A percentile compares a stretch with the other conserved stretches of the same genome.
Conservation (phyloP, 2,888 invertebrate species). For the Eubasilissa splendida region DNA sequence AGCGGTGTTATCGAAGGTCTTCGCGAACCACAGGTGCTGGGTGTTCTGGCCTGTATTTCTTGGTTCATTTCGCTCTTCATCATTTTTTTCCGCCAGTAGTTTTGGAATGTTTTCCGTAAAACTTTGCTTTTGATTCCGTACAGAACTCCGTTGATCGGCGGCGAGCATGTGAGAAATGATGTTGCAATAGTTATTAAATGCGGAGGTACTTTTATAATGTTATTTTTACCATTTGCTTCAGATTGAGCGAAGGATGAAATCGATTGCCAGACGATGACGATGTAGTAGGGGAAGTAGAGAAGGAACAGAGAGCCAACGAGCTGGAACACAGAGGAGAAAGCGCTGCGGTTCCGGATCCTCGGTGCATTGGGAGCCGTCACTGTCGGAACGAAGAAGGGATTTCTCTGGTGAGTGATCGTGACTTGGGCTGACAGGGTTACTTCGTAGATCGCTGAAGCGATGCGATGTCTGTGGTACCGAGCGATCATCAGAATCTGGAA, state of each 20-base stretch:
- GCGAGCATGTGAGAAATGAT: conserved; percentile 79
- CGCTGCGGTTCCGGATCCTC: conserved; percentile 72
- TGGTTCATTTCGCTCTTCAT: conserved; percentile 85
- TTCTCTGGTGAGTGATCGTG: conserved; percentile 86
- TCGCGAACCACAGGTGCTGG: conserved; percentile 83
- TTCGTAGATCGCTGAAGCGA: conserved; percentile 89
- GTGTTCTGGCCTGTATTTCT: conserved; percentile 86
- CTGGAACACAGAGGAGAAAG: conserved; percentile 80
- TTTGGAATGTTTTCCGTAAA: conserved; percentile 80
- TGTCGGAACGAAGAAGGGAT: conserved; percentile 82
- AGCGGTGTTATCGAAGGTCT: conserved; percentile 79
- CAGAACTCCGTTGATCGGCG: conserved; percentile 82
- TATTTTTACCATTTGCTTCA: conserved; percentile 55
- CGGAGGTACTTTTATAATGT: conserved; percentile 45
- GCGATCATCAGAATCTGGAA: conserved; percentile 76
- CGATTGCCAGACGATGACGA: conserved; percentile 79
- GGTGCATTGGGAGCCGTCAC: conserved; percentile 73
- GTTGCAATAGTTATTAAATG: conserved; percentile 71
- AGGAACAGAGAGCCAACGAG: conserved; percentile 81
- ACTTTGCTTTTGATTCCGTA: conserved; percentile 85
- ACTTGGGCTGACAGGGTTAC: conserved; percentile 89
- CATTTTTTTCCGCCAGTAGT: conserved; percentile 84
- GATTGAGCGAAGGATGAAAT: conserved; percentile 62
- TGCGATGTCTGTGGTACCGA: conserved; percentile 85
- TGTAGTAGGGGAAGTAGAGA: conserved; percentile 84